A percentile compares a stretch with the other conserved stretches of the same genome.
Conservation (phyloP, 2,888 invertebrate species). For the Ichneumoninae sp. region DNA sequence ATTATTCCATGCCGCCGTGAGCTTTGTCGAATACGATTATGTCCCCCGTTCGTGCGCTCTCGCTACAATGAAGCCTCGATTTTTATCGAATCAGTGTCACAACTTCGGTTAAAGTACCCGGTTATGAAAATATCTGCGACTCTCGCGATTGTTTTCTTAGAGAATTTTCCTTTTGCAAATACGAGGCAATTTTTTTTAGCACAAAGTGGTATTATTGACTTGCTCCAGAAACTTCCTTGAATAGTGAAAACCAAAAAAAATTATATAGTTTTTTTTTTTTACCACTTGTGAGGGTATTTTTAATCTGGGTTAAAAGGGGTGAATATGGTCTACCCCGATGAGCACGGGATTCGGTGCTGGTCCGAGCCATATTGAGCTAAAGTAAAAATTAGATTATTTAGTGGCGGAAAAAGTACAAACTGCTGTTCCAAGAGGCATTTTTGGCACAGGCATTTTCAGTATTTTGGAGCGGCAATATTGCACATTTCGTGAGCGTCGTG, state of each 20-base stretch:
- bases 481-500: not conserved
- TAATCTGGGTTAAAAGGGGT: not conserved
- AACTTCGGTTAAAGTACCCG: not conserved
- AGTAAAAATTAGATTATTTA: not conserved
- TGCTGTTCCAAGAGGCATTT: not conserved
- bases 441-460: not conserved
- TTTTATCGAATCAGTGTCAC: not conserved
- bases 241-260: too few relatives aligned
- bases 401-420: not conserved
- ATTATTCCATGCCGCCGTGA: slow-evolving; percentile 2
- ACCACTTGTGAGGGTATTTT: not conserved
- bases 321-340: not conserved
- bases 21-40: slow-evolving; percentile 1
- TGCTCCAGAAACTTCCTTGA: too few relatives aligned
- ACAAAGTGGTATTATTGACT: too few relatives aligned
- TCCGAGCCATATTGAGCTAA: not conserved
- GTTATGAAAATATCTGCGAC: not conserved
- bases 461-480: not conserved
- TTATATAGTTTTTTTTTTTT: too few relatives aligned
- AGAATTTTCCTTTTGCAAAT: not conserved
- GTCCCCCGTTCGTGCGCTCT: not conserved
- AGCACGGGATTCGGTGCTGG: not conserved
- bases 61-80: not conserved
- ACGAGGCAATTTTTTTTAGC: not conserved
- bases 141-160: not conserved